Base-by-base conservation (phyloP, 2,113 vertebrate species). In the Muntiacus muntjak region DNA sequence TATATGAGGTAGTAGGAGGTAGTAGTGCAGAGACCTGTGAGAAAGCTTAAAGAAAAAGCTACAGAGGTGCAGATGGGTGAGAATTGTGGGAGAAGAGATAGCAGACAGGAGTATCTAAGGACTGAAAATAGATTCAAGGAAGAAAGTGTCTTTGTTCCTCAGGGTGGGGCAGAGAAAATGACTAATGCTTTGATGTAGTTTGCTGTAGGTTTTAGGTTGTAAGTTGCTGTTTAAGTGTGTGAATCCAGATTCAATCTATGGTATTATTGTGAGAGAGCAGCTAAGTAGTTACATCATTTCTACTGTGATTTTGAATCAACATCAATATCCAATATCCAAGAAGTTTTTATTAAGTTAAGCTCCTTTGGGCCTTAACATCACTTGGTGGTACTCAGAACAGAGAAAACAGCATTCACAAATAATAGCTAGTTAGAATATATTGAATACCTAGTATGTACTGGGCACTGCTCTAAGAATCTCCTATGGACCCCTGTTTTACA, bases 91-190 rank as follows among this genome's bases (percentile, higher is more conserved):
- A 83, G 54, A 55, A 40, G 86, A 43, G 57, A 11, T 4, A 47
- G 90, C 71, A 60, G 40, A 15, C 40, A 26, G 33, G 45, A 54
- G 19, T 36, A 19, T 36, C n/a, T 88, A 43, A 43, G 58, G 47
- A 10, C 30, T 67, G 45, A 87, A 93, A 79, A 62, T 85, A 43
- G 2, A 30, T 83, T 93, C 95, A 50, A 92, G 30, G 78, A 81
- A 95, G 81, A 96, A 67, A 94, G 30, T 36, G 47, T 55, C 93
- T 96, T 94, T 81, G 87, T 97, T 94, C 28, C 40, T 95, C 33
- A 19, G 81, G 43, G 71, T 92, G 19, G 62, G 40, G 4, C 87
- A 86, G 79, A 97, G 85, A 96, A 84, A 90, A 76, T 95, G 90
- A 94, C 62, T 94, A 58, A 90, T 36, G 76, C 64, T 96, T 47